Evolutionary conservation across 2,797 vertebrate species (phyloP), one percentile per base, ranked within the genome.

Genomic region (Pangasius krempfi): DNA sequence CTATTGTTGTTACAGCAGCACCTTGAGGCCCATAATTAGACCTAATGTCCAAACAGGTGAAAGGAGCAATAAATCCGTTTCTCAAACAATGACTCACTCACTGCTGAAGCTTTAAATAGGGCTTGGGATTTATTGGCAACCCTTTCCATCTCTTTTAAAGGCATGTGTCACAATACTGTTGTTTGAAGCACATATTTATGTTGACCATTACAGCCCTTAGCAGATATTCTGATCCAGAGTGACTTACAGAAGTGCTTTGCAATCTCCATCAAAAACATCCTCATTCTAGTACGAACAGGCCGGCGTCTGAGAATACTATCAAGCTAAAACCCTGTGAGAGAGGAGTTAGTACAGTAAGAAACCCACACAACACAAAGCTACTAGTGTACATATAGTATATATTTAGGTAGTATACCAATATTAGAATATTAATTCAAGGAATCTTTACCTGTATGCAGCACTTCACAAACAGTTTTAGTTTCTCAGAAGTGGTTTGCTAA

Each of bases 61-160:
- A 64, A 64, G 56, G 7, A 84, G 58, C 33, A 88, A 22, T 78
- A 56, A 66, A 85, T 66, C 44, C 5, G 9, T 78, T 78, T 40
- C 12, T 52, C 60, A 85, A 85, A 79, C 82, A 68, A 84, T 47
- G 18, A 66, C 33, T 56, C 64, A 64, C 44, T 82, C 18, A 60
- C 16, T 22, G 37, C 47, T 58, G 22, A 44, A 88, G 40, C 40
- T 64, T 84, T 66, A 88, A 22, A 47, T n/a, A 60, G 54, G 37
- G 37, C 60, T 64, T n/a, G 6, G 40, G n/a, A 72, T 85, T 54
- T 56, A 72, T 27, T 75, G 52, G 22, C 20, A 72, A 37, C 5
- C 10, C 5, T 44, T 73, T 56, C 33, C 30, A 40, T 37, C 6
- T 54, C 12, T 72, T 72, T 84, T 70, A 33, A 54, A 33, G 13